Evolutionary conservation across 2,888 invertebrate genomes (phyloP), one percentile per base, ranked within the genome.

Genomic region (Heliconius ethilla): DNA sequence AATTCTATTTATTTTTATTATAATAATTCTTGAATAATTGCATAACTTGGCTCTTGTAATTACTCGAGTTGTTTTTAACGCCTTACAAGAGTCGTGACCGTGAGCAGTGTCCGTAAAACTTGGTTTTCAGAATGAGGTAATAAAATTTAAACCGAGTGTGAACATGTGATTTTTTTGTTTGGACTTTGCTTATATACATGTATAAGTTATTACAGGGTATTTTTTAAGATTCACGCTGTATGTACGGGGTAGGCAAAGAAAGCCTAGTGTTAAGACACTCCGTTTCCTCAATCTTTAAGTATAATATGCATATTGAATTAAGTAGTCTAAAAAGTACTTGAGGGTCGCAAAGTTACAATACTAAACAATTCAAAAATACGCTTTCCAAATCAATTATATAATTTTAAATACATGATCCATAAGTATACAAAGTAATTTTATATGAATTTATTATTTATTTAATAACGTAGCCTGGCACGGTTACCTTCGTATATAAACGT

Each of bases 401-500:
- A 59, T 72, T 59, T 72, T 59, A 59, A 70, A 33, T 55, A 59
- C 2, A 51, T 22, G 22, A 59, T 72, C 7, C 59, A 59, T 59
- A 37, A 37, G 18, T 25, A 59, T 18, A 55, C 55, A 37, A 9
- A 27, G 33, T 27, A 18, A 76, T 72, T 55, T 62, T 62, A 66
- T 72, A 66, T 66, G 70, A 76, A 51, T 66, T 66, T 70, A 18
- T 33, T 76, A 73, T 37, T 77, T 74, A 66, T 62, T 77, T 76
- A 59, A 67, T 59, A 70, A 72, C 33, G 22, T 25, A 6, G 63
- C 63, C 63, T 29, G 55, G 45, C 40, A 45, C 63, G 74, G 65
- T 76, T 70, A 79, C 78, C 78, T 76, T 73, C 73, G 72, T 70
- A 33, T 27, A 73, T 66, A 69, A 70, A 79, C 74, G 65, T 78